phyloP scores from a whole-genome alignment of 2,113 vertebrate genomes.

The Ariopsis seemanni region DNA sequence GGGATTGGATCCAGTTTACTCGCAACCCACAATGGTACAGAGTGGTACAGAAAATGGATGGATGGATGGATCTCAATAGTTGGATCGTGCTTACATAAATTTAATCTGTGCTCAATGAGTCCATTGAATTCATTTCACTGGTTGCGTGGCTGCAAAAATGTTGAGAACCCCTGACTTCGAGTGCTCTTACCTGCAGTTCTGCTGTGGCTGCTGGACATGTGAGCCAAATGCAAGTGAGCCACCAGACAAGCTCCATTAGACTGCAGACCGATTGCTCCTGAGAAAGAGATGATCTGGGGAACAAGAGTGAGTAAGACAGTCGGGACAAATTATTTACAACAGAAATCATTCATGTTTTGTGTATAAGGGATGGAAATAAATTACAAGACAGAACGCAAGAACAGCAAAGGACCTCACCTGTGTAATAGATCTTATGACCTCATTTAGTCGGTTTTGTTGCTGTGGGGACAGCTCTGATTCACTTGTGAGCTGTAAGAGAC shows the following conservation, averaged over 20 bases:
- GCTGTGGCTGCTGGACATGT: constrained; percentile 79
- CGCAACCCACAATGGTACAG: no score
- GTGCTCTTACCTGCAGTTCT: constrained; percentile 80
- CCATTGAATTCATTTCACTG: not conserved
- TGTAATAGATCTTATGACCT: constrained; percentile 86
- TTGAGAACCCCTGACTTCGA: no score
- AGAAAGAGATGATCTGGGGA: constrained; percentile 82
- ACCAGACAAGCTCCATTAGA: constrained; percentile 88
- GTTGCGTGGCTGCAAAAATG: not conserved
- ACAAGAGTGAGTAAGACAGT: not conserved
- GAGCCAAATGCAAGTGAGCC: constrained; percentile 85
- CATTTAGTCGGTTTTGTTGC: constrained; percentile 84
- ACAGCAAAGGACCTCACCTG: constrained; percentile 72
- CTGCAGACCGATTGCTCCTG: constrained; percentile 88
- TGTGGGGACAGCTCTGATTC: constrained; percentile 81
- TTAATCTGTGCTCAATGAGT: not conserved
- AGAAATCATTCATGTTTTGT: not conserved
- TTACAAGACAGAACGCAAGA: not conserved
- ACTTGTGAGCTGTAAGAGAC: constrained; percentile 76
- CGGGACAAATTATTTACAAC: not conserved
- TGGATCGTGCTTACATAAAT: not conserved
- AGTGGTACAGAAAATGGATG: no score
- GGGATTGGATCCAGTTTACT: no score
- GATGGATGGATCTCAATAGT: not conserved
- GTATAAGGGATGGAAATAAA: not conserved